Base-by-base conservation (phyloP, 2,888 invertebrate genomes). In the Timandra comae region DNA sequence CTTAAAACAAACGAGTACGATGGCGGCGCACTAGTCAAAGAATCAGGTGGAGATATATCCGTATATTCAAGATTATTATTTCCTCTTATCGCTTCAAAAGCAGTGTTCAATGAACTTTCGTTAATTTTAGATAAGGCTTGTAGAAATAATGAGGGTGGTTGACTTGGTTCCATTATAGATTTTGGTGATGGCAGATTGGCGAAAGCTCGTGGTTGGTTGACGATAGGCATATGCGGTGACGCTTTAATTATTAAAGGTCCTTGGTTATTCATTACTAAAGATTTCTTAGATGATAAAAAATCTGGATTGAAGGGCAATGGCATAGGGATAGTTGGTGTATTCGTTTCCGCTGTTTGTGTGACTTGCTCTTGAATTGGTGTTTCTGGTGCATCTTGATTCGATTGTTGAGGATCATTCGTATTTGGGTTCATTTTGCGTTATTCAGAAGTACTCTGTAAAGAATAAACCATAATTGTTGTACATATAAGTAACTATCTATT, bases 1-100 rank as follows among this genome's bases (percentile, higher is more conserved):
- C 80, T 55, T 30, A 82, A 57, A 3, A 85, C 84, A 42, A 78
- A 85, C 0, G 84, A 79, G 51, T 84, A 85, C 0, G 82, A 80
- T 0, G 84, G 84, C 2, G 84, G 84, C 4, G 84, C 84, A 38
- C 67, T 80, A 0, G 61, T 49, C n/a, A 82, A 52, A 0, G 84
- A 84, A 41, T 72, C 66, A 2, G 84, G 84, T 3, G 84, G 66
- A 1, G 71, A 59, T 16, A 73, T 30, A 23, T 77, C 74, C 7
- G 57, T 52, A 9, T 58, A 51, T 24, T 47, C 46, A 5, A 42
- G 33, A 3, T 35, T 36, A 28, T 43, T 23, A 6, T 35, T 33
- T 29, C 33, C 41, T 27, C 10, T 35, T 9, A 37, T 37, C 1
- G 46, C 33, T 12, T 48, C 37, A 13, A 33, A 12, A 1, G 36